Conservation (phyloP, 2,113 vertebrate genomes). For the Protobothrops mucrosquamatus region DNA sequence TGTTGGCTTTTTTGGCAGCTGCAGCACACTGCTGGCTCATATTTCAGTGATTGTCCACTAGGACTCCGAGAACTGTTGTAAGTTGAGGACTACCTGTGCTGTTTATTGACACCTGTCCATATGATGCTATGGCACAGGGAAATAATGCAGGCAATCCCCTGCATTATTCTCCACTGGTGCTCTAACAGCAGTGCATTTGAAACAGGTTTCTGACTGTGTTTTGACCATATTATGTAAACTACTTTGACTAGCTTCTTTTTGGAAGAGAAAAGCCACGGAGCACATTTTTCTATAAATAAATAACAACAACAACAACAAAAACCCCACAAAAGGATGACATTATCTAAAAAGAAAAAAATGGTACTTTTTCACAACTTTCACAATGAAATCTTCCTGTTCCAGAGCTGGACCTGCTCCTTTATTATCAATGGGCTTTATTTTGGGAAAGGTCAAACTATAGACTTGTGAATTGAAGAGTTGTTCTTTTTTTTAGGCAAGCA, state of each 20-base stretch:
- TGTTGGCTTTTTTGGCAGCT: too few species aligned
- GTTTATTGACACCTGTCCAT: not conserved
- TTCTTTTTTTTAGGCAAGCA: not conserved
- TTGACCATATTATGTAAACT: not conserved
- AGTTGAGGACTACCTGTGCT: not conserved
- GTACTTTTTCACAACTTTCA: not conserved
- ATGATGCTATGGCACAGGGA: not conserved
- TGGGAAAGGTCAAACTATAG: not conserved
- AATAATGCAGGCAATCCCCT: not conserved
- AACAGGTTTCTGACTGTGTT: not conserved
- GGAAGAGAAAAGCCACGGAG: not conserved
- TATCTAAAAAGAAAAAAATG: not conserved
- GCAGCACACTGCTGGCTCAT: too few species aligned
- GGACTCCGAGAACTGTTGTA: not conserved
- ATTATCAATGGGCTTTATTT: slow-evolving; percentile 17
- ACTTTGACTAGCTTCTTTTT: not conserved
- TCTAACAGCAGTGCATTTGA: not conserved
- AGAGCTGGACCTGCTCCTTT: not conserved
- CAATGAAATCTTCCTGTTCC: not conserved
- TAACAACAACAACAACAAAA: not conserved
- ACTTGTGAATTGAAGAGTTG: not conserved
- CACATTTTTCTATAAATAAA: not conserved
- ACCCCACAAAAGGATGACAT: not conserved
- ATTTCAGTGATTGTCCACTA: too few species aligned
- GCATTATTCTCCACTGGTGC: not conserved